Percentiles rank a stretch among this genome's conserved stretches.
phyloP scores from a whole-genome alignment of 2,888 invertebrate species.

The Bombylius major region DNA sequence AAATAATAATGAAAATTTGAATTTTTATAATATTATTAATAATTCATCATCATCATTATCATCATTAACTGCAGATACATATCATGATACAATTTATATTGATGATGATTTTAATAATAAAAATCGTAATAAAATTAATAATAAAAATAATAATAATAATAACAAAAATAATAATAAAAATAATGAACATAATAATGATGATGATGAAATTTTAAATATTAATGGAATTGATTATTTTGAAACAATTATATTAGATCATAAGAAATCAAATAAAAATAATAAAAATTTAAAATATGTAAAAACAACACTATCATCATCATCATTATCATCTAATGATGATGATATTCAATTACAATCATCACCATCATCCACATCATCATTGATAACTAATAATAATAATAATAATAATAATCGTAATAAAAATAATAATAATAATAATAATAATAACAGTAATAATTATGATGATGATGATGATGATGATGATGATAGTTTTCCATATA shows the following conservation, averaged over 20 bases:
- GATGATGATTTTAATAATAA: constrained; percentile 13
- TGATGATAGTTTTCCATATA: too few species aligned
- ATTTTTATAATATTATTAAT: too few species aligned
- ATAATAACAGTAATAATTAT: background rate
- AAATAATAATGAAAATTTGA: background rate
- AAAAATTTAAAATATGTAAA: too few species aligned
- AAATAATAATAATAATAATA: background rate
- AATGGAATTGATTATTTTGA: constrained; percentile 11
- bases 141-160: constrained; percentile 1
- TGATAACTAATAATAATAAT: background rate
- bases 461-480: too few species aligned
- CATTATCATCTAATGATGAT: too few species aligned
- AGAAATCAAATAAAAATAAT: background rate
- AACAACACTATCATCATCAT: too few species aligned
- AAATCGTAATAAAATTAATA: constrained; percentile 14
- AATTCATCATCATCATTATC: background rate
- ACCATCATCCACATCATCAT: too few species aligned
- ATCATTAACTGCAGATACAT: background rate
- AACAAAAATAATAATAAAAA: background rate
- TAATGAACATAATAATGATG: background rate
- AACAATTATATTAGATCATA: constrained; percentile 7
- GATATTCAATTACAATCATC: too few species aligned
- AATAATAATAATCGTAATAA: background rate
- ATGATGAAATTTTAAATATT: constrained; percentile 3
- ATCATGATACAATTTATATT: constrained; percentile 20